Evolutionary conservation across 2,113 vertebrate species (phyloP).

Genomic region (Chloropsis cyanopogon): DNA sequence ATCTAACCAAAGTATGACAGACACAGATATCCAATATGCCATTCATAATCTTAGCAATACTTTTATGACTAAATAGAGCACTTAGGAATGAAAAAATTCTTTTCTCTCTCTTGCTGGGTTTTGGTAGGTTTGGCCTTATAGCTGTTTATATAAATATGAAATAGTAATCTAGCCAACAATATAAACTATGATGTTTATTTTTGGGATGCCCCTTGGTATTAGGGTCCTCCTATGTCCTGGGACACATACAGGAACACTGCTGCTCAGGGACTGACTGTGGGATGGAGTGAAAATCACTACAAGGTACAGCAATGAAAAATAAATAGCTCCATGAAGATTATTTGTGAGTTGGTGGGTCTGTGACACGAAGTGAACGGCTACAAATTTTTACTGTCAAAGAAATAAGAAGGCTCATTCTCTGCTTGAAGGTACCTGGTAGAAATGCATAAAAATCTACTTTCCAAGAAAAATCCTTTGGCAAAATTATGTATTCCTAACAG

Average conservation of each 20-base stretch:
- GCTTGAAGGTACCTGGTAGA: neutral
- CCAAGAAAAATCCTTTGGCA: neutral
- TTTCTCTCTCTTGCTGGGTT: neutral
- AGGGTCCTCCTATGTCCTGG: rapidly evolving
- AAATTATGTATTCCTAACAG: neutral
- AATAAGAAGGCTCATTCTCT: neutral
- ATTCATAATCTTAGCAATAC: neutral
- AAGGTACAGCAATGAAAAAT: neutral
- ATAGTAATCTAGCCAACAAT: neutral
- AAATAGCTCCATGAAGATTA: neutral
- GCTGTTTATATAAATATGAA: neutral
- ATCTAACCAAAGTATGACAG: neutral
- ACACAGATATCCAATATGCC: neutral
- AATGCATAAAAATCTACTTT: neutral
- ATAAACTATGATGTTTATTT: neutral
- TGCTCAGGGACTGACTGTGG: neutral
- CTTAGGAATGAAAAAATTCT: neutral
- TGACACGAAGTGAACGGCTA: neutral
- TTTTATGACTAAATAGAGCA: neutral
- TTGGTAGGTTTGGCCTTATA: neutral
- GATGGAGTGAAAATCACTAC: neutral
- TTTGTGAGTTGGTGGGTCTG: neutral
- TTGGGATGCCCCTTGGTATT: neutral
- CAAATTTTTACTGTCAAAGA: neutral
- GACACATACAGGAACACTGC: neutral